Conservation (phyloP, 2,113 vertebrate genomes). For the Cinclus mexicanus region DNA sequence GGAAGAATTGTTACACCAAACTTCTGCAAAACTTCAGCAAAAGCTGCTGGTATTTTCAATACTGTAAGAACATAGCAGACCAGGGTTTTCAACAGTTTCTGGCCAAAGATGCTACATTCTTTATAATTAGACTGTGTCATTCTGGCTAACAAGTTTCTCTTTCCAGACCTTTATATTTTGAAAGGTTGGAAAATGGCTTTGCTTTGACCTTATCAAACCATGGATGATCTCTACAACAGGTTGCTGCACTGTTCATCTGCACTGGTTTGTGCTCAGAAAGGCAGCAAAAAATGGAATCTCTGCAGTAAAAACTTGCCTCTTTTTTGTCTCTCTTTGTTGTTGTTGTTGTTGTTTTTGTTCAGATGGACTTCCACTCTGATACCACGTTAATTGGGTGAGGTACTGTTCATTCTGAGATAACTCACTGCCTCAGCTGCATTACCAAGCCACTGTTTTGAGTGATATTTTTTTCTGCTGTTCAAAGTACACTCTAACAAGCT, state of each 20-base stretch:
- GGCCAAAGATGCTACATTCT: neutral
- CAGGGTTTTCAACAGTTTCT: neutral
- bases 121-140: neutral
- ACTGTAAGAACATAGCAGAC: neutral
- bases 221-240: neutral
- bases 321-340: neutral
- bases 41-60: neutral
- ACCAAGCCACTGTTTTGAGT: neutral
- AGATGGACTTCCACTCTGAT: neutral
- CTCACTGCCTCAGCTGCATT: neutral
- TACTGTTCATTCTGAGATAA: neutral
- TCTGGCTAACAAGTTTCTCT: neutral
- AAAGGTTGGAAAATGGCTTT: neutral
- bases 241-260: neutral
- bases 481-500: neutral
- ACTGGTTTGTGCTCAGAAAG: neutral
- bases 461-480: neutral
- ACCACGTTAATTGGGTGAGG: neutral
- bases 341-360: neutral
- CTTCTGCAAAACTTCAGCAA: conserved; percentile 20
- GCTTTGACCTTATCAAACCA: conserved; percentile 53
- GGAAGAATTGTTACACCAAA: neutral
- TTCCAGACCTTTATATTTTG: conserved; percentile 10
- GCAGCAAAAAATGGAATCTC: neutral
- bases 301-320: neutral